phyloP scores from a whole-genome alignment of 2,888 invertebrate species.

The Drosophila fulvimacula region DNA sequence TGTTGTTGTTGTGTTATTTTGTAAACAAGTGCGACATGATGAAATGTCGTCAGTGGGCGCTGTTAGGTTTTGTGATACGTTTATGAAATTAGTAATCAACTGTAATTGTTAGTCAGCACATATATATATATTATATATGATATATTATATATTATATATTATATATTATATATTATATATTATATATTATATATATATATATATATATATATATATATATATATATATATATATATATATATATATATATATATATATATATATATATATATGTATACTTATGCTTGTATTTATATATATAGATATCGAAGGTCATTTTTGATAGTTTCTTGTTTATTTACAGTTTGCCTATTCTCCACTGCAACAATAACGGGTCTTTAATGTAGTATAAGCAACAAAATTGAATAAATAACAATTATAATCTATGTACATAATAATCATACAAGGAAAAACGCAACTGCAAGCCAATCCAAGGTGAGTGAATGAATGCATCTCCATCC shows the following conservation, averaged over 20 bases:
- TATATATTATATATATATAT: neutral
- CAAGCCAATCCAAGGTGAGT: conserved; percentile 41
- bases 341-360: conserved; percentile 62
- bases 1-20: conserved; percentile 37
- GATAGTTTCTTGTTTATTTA: conserved; percentile 28
- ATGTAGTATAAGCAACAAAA: conserved; percentile 60
- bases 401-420: conserved; percentile 42
- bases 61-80: conserved; percentile 23
- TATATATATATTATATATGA: neutral
- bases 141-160: neutral
- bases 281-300: neutral
- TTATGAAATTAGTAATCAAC: conserved; percentile 36
- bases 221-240: neutral
- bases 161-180: too few species aligned
- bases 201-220: neutral
- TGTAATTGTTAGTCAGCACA: conserved; percentile 21
- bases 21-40: conserved; percentile 46
- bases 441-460: conserved; percentile 23
- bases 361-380: conserved; percentile 70
- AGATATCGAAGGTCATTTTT: conserved; percentile 41
- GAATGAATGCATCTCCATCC: conserved; percentile 21
- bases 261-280: neutral
- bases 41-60: conserved; percentile 17
- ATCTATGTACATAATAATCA: conserved; percentile 56
- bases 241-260: neutral